Evolutionary conservation across 2,797 vertebrate genomes (phyloP).

Genomic region (Melanotaenia parkinsoni): DNA sequence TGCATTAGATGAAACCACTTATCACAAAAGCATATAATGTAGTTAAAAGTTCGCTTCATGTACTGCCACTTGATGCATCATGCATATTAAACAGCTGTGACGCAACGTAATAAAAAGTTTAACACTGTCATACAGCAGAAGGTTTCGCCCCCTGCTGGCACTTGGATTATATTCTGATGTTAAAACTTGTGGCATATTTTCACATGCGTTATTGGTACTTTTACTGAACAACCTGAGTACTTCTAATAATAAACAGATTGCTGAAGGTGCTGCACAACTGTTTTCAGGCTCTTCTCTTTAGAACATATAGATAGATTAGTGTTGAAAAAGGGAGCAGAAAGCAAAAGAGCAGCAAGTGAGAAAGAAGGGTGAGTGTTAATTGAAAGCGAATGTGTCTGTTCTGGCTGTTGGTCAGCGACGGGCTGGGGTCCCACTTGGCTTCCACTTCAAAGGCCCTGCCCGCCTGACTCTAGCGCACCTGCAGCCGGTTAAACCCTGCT

Average conservation of each 20-base stretch:
- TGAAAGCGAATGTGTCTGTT: constrained; percentile 83
- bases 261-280: neutral
- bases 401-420: constrained; percentile 79
- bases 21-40: neutral
- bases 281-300: constrained; percentile 17
- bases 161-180: neutral
- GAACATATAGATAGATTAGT: constrained; percentile 15
- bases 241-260: neutral
- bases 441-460: constrained; percentile 81
- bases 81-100: neutral
- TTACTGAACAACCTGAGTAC: neutral
- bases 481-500: constrained; percentile 84
- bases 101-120: neutral
- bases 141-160: neutral
- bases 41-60: neutral
- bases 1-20: neutral
- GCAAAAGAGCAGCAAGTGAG: constrained; percentile 46
- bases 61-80: neutral
- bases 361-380: constrained; percentile 75
- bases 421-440: constrained; percentile 83
- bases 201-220: neutral
- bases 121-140: neutral
- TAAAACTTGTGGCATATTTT: neutral
- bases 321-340: constrained; percentile 47
- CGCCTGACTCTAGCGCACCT: constrained; percentile 81